These are phyloP conservation scores for Cephalopterus ornatus DNA, from an alignment of 2,113 vertebrate genomes.

Conservation along the genomic window DNA sequence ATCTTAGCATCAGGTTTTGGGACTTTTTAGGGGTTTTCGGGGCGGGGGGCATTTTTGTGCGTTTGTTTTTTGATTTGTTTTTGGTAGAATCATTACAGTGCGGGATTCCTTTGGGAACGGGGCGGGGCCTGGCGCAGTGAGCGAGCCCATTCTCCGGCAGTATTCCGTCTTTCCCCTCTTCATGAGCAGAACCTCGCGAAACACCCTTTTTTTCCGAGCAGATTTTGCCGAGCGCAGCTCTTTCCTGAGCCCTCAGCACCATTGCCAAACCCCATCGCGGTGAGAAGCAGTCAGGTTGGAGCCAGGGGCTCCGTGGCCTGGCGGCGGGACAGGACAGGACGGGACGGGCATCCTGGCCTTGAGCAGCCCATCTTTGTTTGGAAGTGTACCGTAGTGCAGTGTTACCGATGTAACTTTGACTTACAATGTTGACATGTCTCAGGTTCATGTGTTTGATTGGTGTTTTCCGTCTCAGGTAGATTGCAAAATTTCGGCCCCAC, in stretches of 20 bases:
- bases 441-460: constrained; percentile 85
- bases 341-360: constrained; percentile 54
- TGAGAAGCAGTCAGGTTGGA: constrained; percentile 45
- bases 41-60: background rate
- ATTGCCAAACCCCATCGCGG: constrained; percentile 16
- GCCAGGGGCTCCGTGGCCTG: background rate
- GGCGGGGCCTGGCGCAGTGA: background rate
- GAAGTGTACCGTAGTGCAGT: constrained; percentile 80
- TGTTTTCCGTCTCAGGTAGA: constrained; percentile 89
- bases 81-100: constrained; percentile 48
- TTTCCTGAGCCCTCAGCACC: constrained; percentile 61
- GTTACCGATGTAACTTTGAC: constrained; percentile 82
- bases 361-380: constrained; percentile 73
- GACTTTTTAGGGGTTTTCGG: background rate
- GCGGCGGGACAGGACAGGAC: background rate
- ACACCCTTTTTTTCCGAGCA: background rate
- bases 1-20: constrained; percentile 53
- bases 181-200: background rate
- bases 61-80: constrained; percentile 22
- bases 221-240: constrained; percentile 52
- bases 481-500: constrained; percentile 81
- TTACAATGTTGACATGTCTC: constrained; percentile 84
- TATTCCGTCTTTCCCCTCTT: constrained; percentile 1
- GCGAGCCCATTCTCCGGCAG: background rate
- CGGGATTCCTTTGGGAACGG: constrained; percentile 53